A percentile compares a stretch with the other conserved stretches of the same genome.
Evolutionary conservation across 37 sponge, comb jelly and placozoan genomes (phyloP).

Genomic region (Dysidea cf. avara): DNA sequence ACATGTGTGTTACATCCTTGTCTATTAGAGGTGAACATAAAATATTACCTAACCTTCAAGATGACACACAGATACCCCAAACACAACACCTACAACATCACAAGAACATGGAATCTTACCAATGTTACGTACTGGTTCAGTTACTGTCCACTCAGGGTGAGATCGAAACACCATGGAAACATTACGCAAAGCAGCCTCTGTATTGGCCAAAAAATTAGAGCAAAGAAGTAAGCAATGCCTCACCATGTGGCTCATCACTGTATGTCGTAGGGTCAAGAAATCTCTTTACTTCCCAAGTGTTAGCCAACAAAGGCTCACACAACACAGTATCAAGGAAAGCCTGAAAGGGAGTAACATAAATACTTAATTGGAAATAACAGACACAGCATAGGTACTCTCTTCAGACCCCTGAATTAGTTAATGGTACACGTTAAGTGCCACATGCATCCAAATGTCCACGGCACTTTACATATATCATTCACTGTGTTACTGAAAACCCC

Average conservation of each 20-base stretch:
- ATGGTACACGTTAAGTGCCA: background rate
- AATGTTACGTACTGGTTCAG: constrained; percentile 53
- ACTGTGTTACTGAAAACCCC: too few relatives aligned
- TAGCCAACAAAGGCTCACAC: constrained; percentile 43
- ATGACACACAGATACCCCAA: too few relatives aligned
- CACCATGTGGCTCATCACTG: constrained; percentile 57
- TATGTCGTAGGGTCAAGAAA: constrained; percentile 80
- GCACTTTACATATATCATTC: too few relatives aligned
- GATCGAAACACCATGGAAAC: constrained; percentile 92
- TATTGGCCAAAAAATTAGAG: background rate
- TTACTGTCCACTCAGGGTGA: constrained; percentile 61
- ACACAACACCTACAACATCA: background rate
- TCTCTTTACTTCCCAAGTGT: constrained; percentile 27
- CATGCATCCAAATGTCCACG: constrained; percentile 5
- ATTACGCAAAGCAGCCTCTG: constrained; percentile 72
- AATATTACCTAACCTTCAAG: too few relatives aligned
- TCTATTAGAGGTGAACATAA: too few relatives aligned
- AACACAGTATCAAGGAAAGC: constrained; percentile 43
- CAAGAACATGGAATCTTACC: constrained; percentile 36
- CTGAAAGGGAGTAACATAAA: constrained; percentile 10
- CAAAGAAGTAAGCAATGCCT: too few relatives aligned
- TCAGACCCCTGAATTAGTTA: too few relatives aligned
- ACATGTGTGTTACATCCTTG: too few relatives aligned
- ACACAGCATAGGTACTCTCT: constrained; percentile 4
- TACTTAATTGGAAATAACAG: background rate